Evolutionary conservation across 2,888 invertebrate genomes (phyloP), one percentile per base, ranked within the genome.

Genomic region (Girardia tigrina): DNA sequence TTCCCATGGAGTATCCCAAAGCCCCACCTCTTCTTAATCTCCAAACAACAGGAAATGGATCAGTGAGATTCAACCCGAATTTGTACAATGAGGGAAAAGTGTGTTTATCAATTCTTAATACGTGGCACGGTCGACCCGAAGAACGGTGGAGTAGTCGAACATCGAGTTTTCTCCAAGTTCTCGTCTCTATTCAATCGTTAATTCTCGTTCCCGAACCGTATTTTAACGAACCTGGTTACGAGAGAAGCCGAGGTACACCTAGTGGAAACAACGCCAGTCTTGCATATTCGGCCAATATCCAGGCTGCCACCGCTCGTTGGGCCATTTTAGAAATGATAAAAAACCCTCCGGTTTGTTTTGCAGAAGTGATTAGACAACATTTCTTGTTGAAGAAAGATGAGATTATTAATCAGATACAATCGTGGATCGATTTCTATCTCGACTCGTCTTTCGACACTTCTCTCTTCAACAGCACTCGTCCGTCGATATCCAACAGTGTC

Each of bases 111-210:
- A 91, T 94, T 79, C 87, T 94, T 79, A 94, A 94, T 86, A 94
- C 94, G 0, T 94, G 94, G 94, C 93, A 94, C 84, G 94, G 94
- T 6, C 87, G 93, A 75, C 94, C 94, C 27, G 94, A 94, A 85
- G 94, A 94, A 85, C 92, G 93, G 84, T 94, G 94, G 94, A 94
- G 92, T 86, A 90, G 93, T 78, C 91, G 92, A 84, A 94, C 93
- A 0, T 93, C 92, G 70, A 92, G 92, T 84, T 92, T 94, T 82
- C 87, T 94, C 70, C 86, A 87, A 81, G 86, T 86, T 56, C 79
- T 85, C 74, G 85, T 85, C 1, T 84, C 84, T 1, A 85, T 85
- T 73, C 85, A 85, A 79, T 84, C 84, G 6, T 79, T 85, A 56
- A 85, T 85, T 75, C 81, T 85, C 28, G 85, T 85, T 1, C 79